Percentiles rank a stretch among this genome's conserved stretches.
These are phyloP conservation scores for Hippotragus niger DNA, from an alignment of 2,113 vertebrate genomes.

Conservation along the genomic window DNA sequence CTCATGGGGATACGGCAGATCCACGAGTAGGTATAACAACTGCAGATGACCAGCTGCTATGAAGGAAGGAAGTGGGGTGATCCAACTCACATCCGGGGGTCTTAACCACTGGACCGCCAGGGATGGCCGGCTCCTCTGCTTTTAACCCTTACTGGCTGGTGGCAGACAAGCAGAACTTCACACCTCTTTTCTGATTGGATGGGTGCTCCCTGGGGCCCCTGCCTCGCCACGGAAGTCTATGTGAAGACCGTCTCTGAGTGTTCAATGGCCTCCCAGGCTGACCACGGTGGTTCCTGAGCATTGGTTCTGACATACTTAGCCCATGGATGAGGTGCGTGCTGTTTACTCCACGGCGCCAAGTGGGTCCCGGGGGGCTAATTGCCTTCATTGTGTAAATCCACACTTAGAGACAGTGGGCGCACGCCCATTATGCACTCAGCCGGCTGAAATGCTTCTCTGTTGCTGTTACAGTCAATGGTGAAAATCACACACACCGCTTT, in stretches of 20 bases:
- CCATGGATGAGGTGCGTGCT: fast-evolving
- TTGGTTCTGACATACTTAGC: fast-evolving
- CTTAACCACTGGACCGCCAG: not conserved
- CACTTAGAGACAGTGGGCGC: not conserved
- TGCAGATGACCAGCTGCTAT: not conserved
- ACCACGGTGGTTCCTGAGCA: fast-evolving
- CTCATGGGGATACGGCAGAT: not conserved
- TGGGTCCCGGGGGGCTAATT: not conserved
- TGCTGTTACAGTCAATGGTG: not conserved
- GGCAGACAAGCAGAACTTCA: not conserved
- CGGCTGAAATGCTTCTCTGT: not conserved
- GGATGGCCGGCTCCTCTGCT: not conserved
- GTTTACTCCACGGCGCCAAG: fast-evolving
- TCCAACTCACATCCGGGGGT: not conserved
- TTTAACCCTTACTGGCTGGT: not conserved
- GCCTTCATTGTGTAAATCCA: not conserved
- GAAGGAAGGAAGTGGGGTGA: not conserved
- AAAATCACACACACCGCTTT: not conserved
- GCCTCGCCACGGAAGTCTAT: not conserved
- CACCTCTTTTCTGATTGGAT: not conserved
- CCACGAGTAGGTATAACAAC: not conserved
- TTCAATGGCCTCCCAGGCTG: fast-evolving
- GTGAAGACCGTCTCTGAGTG: not conserved
- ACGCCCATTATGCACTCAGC: not conserved
- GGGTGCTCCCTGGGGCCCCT: not conserved